These are phyloP conservation scores for Platorchestia sp. DNA, from an alignment of 1,140 invertebrate genomes.

Conservation along the genomic window DNA sequence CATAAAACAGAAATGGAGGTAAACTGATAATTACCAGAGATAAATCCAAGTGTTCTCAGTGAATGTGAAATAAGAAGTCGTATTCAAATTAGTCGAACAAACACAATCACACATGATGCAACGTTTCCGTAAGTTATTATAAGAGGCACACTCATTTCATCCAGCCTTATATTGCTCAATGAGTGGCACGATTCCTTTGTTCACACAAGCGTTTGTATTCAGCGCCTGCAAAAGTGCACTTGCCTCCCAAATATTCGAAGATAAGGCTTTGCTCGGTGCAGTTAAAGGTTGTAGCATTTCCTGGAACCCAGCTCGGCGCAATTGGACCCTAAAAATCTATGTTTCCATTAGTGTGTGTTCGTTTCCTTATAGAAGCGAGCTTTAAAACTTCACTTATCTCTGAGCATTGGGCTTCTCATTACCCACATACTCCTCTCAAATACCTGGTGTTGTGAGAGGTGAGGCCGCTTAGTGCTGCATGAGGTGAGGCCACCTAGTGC, in stretches of 20 bases:
- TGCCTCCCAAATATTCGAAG: not conserved
- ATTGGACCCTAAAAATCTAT: not conserved
- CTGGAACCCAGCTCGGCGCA: not conserved
- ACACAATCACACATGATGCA: not conserved
- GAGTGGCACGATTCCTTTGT: not conserved
- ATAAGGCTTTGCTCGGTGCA: not conserved
- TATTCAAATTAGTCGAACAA: not conserved
- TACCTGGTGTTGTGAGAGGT: not conserved
- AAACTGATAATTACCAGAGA: not conserved
- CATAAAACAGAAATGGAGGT: not conserved
- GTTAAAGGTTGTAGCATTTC: not conserved
- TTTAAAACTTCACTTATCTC: not conserved
- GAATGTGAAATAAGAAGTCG: not conserved
- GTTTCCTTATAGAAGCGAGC: not conserved
- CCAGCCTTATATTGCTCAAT: not conserved
- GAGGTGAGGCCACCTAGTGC: not conserved
- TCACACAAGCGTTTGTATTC: not conserved
- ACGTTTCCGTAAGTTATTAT: not conserved
- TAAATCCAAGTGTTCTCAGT: not conserved
- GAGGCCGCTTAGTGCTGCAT: not conserved
- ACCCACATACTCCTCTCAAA: not conserved
- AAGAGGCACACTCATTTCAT: not conserved
- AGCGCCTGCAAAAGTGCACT: not conserved
- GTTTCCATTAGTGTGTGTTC: not conserved
- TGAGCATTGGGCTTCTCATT: not conserved